phyloP scores from a whole-genome alignment of 2,113 vertebrate species.

The Strix uralensis region DNA sequence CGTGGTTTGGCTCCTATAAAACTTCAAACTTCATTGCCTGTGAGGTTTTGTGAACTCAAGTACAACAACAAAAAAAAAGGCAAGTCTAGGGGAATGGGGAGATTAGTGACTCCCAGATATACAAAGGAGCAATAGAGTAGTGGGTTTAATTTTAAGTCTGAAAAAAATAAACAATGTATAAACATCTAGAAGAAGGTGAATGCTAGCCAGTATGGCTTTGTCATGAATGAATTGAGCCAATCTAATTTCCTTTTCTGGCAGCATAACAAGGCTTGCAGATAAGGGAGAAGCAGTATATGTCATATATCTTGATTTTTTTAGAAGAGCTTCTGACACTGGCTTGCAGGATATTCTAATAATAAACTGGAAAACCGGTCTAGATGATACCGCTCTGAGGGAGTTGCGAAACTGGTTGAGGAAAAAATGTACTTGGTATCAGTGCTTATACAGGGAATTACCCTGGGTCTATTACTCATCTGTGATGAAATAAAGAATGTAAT shows the following conservation, averaged over 20 bases:
- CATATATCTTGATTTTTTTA: slow-evolving; percentile 36
- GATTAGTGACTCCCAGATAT: background rate
- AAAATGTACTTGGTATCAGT: background rate
- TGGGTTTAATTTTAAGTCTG: background rate
- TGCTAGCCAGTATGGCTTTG: background rate
- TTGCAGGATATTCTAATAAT: slow-evolving; percentile 45
- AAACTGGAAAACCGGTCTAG: background rate
- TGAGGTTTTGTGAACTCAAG: background rate
- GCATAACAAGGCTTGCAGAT: background rate
- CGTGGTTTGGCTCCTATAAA: background rate
- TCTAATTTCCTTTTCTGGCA: slow-evolving; percentile 48
- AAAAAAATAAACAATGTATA: slow-evolving; percentile 19
- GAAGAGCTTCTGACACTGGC: background rate
- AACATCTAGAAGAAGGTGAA: slow-evolving; percentile 4
- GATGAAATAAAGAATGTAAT: background rate
- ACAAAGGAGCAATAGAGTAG: background rate
- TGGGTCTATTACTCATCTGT: background rate
- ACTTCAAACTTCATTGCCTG: background rate
- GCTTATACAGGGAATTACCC: background rate
- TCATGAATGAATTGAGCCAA: background rate
- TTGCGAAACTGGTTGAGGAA: slow-evolving; percentile 7
- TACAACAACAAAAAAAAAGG: background rate
- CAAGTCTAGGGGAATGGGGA: background rate
- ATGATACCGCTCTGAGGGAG: background rate
- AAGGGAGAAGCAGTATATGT: background rate